Base-by-base conservation (phyloP, 2,888 invertebrate species). In the Cylindroiulus punctatus region DNA sequence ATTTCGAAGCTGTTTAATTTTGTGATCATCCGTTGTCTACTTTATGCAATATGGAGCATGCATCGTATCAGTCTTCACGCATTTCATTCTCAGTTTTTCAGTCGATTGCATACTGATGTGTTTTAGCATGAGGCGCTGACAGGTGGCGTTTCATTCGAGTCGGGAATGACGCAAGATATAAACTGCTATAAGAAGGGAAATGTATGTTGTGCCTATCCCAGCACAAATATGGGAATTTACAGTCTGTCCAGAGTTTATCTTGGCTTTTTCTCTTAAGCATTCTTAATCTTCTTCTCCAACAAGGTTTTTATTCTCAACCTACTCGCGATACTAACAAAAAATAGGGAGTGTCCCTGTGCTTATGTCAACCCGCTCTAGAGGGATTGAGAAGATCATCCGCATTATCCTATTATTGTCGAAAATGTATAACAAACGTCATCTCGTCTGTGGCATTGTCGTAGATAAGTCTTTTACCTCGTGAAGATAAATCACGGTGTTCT, bases 381-480 rank as follows among this genome's bases (percentile, higher is more conserved):
- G 44, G 52, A 52, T 52, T 52, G 19, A 52, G 12, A 3, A 52
- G 52, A 52, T 52, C 10, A 52, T 7, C n/a, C 52, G 52, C 52
- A 52, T 52, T 19, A 52, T 52, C 52, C 52, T 52, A 52, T 52
- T 52, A 12, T 52, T 52, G 52, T 52, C 52, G 52, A 52, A 52
- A 52, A 52, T 52, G n/a, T 52, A 52, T n/a, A 19, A 44, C 17
- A 52, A 52, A 52, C 52, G 52, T 52, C 19, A 52, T 52, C 52
- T 52, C 52, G 52, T 52, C 52, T 52, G 19, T 52, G 52, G 52
- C 12, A 52, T 52, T 52, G 52, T 52, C 12, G 52, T 19, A 52
- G 12, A 52, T 52, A 52, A 52, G 14, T 19, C 52, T 7, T 47
- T 47, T 17, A 17, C 47, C 47, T 7, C 2, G 47, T 52, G 52